phyloP scores from a whole-genome alignment of 1,140 invertebrate genomes.

The Halyomorpha halys region DNA sequence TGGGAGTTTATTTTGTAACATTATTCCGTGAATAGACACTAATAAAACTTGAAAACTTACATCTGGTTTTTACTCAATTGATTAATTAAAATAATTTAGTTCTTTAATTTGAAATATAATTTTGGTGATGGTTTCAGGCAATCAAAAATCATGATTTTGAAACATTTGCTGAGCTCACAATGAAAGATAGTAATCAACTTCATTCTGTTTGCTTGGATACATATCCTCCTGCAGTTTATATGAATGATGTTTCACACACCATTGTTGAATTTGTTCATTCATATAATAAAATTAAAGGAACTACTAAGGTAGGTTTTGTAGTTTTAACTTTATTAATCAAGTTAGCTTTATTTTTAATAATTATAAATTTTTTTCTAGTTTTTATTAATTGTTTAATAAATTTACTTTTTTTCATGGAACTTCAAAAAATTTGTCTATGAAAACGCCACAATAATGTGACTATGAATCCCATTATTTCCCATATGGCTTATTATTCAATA shows the following conservation, averaged over 20 bases:
- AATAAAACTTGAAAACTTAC: neutral
- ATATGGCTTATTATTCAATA: no score
- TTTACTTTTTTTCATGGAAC: no score
- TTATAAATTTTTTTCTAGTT: no score
- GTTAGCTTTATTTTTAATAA: no score
- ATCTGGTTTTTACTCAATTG: neutral
- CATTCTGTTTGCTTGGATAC: constrained; percentile 92
- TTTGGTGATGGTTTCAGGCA: constrained; percentile 41
- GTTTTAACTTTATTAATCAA: no score
- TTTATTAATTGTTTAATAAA: no score
- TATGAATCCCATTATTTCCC: no score
- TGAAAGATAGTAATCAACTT: constrained; percentile 96
- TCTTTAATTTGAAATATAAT: constrained; percentile 6
- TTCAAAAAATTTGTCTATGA: no score
- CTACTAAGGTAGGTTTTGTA: constrained; percentile 44
- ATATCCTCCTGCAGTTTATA: constrained; percentile 85
- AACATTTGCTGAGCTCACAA: constrained; percentile 84
- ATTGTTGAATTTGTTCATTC: constrained; percentile 72
- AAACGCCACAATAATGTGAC: no score
- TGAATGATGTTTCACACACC: constrained; percentile 76
- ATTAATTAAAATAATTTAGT: constrained; percentile 16
- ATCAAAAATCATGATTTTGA: constrained; percentile 73
- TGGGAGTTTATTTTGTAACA: no score
- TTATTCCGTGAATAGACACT: no score
- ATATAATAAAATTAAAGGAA: constrained; percentile 59